Conservation (phyloP, 2,113 vertebrate species). For the Melanostigma gelatinosum region DNA sequence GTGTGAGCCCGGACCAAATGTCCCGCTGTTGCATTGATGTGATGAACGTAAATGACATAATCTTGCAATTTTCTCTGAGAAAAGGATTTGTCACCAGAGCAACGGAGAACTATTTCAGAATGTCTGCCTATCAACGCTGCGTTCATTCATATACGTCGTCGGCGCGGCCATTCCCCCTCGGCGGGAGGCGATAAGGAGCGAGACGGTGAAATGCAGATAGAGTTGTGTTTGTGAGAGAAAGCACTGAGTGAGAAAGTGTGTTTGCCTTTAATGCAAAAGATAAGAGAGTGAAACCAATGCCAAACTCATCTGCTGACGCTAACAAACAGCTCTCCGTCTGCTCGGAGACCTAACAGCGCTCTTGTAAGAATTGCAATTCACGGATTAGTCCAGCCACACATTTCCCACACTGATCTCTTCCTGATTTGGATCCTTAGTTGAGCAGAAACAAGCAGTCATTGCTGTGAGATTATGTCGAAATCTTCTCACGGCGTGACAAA, state of each 20-base stretch:
- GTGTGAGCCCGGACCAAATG: slow-evolving; percentile 28
- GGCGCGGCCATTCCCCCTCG: not conserved
- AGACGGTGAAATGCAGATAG: slow-evolving; percentile 30
- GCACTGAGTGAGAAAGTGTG: slow-evolving; percentile 30
- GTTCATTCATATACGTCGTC: not conserved
- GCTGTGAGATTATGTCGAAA: slow-evolving; percentile 69
- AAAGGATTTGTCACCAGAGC: slow-evolving; percentile 48
- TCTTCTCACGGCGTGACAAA: slow-evolving; percentile 69
- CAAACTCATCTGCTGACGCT: slow-evolving; percentile 35
- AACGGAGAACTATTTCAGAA: slow-evolving; percentile 43
- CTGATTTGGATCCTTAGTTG: slow-evolving; percentile 29
- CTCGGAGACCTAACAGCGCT: slow-evolving; percentile 29
- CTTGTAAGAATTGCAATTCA: slow-evolving; percentile 55
- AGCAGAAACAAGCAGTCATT: slow-evolving; percentile 53
- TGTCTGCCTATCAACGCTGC: not conserved
- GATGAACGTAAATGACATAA: slow-evolving; percentile 42
- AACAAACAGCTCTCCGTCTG: slow-evolving; percentile 39
- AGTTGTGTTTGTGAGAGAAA: slow-evolving; percentile 6
- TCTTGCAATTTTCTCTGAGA: slow-evolving; percentile 35
- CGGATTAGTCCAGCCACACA: slow-evolving; percentile 57
- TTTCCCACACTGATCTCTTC: slow-evolving; percentile 50
- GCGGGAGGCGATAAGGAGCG: slow-evolving; percentile 28
- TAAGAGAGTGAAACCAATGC: slow-evolving; percentile 39
- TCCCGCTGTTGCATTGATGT: slow-evolving; percentile 56
- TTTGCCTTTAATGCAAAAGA: slow-evolving; percentile 10